phyloP scores from a whole-genome alignment of 2,888 invertebrate genomes.

The Minunthozetes semirufus region DNA sequence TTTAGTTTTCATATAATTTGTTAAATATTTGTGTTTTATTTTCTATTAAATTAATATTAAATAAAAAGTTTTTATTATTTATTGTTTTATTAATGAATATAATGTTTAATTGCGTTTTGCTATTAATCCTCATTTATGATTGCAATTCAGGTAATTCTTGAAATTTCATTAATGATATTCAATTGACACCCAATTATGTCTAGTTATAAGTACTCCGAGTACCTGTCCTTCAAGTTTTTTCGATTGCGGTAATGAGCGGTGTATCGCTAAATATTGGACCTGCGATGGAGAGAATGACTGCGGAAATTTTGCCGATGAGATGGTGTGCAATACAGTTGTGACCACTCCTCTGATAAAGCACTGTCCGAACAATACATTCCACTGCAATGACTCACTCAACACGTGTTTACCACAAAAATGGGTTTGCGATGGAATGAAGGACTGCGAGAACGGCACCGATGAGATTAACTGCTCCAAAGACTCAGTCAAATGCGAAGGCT shows the following conservation, averaged over 20 bases:
- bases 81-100: too few relatives aligned
- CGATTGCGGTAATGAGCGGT: conserved; percentile 36
- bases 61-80: too few relatives aligned
- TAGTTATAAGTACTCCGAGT: not conserved
- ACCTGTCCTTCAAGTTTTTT: conserved; percentile 31
- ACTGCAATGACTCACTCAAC: conserved; percentile 25
- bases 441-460: conserved; percentile 30
- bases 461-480: conserved; percentile 26
- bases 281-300: conserved; percentile 43
- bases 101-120: not conserved
- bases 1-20: too few relatives aligned
- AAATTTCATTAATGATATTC: not conserved
- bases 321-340: conserved; percentile 30
- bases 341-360: conserved; percentile 17
- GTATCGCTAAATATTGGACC: conserved; percentile 39
- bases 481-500: conserved; percentile 13
- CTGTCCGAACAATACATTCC: too few relatives aligned
- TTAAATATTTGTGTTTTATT: too few relatives aligned
- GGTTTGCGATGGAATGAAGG: conserved; percentile 30
- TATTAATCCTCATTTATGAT: not conserved
- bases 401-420: conserved; percentile 21
- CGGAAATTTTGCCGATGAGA: conserved; percentile 42
- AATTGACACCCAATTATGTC: not conserved
- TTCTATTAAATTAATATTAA: too few relatives aligned
- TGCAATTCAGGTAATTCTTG: not conserved